Base-by-base conservation (phyloP, 2,113 vertebrate species). In the Lampris megalopsis region DNA sequence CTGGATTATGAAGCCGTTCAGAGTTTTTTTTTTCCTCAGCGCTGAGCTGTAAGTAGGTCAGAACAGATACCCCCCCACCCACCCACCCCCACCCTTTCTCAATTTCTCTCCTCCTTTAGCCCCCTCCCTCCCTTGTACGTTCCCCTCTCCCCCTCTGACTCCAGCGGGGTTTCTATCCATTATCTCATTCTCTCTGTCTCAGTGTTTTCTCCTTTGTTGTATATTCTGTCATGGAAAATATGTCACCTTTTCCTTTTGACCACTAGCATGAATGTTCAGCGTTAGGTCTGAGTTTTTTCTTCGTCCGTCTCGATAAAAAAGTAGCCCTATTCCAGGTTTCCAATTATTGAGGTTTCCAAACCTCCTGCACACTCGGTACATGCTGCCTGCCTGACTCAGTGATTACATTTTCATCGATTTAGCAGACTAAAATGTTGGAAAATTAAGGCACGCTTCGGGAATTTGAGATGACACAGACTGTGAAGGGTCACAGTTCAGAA, bases 1-100 rank as follows among this genome's bases (percentile, higher is more conserved):
- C 54, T 57, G 49, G 3, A 38, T 59, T 10, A n/a, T 7, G 8
- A 6, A 61, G n/a, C 6, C 1, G 2, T 71, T 52, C 58, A 35
- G 38, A 69, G 60, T 78, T 78, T 54, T 57, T 60, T 64, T 78
- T 54, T 57, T 60, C 62, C 56, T 11, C 38, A 35, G 54, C 38
- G 6, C 36, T 49, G 63, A 41, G 60, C 47, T 68, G n/a, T 71
- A 77, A 65, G 63, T 79, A 64, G 60, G 53, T 69, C 69, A 80
- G 38, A 41, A 48, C 47, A 58, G 37, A 74, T 38, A 7, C 35
- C 40, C 58, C 5, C 8, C 63, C 37, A 10, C 5, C 50, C 36
- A 66, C 53, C n/a, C 36, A 10, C 38, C n/a, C 24, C 49, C 7
- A 45, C 3, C 2, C 2, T 37, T 9, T 61, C 52, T 35, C 47